Conservation (phyloP, 2,113 vertebrate genomes). For the Phodopus roborovskii region DNA sequence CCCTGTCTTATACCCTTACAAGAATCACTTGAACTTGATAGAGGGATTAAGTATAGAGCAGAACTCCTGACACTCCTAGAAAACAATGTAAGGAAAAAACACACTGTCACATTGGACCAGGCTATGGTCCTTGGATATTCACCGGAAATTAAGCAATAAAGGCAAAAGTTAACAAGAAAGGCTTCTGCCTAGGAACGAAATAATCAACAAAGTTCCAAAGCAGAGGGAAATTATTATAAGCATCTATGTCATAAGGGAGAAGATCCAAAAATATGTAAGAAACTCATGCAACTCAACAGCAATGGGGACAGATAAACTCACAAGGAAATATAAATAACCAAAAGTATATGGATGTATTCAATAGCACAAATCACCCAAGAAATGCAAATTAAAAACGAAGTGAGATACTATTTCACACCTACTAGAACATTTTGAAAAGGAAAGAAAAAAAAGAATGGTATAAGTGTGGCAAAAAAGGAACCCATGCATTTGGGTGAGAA, state of each 20-base stretch:
- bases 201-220: not conserved
- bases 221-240: not conserved
- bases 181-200: not conserved
- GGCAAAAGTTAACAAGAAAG: not conserved
- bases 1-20: not conserved
- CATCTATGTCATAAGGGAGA: not conserved
- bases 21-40: not conserved
- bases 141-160: constrained; percentile 9
- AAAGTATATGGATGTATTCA: not conserved
- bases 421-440: not conserved
- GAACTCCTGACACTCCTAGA: not conserved
- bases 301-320: not conserved
- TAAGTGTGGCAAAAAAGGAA: not conserved
- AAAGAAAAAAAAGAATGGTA: not conserved
- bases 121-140: not conserved
- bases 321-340: not conserved
- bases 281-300: not conserved
- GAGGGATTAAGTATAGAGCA: not conserved
- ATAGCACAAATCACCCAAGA: not conserved
- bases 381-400: not conserved
- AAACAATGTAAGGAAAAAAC: not conserved
- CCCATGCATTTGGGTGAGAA: not conserved
- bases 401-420: not conserved
- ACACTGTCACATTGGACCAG: not conserved
- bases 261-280: not conserved